Base-by-base conservation (phyloP, 2,888 invertebrate genomes). In the Drosophila kuntzei region DNA sequence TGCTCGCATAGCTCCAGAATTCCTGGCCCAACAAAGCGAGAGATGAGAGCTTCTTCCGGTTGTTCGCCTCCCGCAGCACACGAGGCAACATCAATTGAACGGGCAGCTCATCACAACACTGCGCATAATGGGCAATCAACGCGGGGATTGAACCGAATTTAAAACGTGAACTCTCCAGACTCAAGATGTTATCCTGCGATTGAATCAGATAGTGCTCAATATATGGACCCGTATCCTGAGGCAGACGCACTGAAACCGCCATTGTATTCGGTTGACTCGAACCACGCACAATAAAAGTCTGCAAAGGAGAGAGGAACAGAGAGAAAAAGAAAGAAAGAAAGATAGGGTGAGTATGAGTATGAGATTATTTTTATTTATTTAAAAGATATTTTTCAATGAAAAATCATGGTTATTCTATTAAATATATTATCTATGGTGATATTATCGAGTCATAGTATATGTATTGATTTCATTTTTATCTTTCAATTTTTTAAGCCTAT, bases 201-300 rank as follows among this genome's bases (percentile, higher is more conserved):
- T 98, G 98, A 80, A 99, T 97, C 87, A 99, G 95, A 93, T 98
- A 99, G 93, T 99, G 98, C 91, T 99, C 98, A 90, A 98, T 97
- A 92, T 97, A 97, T 8, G 97, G 97, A 2, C 97, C 97, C 89
- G 96, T 97, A 87, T 96, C 96, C 18, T 95, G 95, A 0, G 97
- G 97, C 71, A 98, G 93, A 11, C 98, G 95, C 47, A 98, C 98
- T 49, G 98, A 98, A 77, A 99, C 95, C 39, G 98, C 98, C 97
- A 98, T 98, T 57, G 98, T 98, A 86, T 97, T 96, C 41, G 96
- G 95, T 91, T 98, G 98, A 89, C 98, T 98, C 41, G 98, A 98
- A 90, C 98, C 97, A 47, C 98, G 95, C 37, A 99, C 98, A 53
- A 99, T 97, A 91, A 99, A 98, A 90, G 97, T 97, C 97, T 98